Evolutionary conservation across 1,140 invertebrate species (phyloP).

Genomic region (Arion vulgaris): DNA sequence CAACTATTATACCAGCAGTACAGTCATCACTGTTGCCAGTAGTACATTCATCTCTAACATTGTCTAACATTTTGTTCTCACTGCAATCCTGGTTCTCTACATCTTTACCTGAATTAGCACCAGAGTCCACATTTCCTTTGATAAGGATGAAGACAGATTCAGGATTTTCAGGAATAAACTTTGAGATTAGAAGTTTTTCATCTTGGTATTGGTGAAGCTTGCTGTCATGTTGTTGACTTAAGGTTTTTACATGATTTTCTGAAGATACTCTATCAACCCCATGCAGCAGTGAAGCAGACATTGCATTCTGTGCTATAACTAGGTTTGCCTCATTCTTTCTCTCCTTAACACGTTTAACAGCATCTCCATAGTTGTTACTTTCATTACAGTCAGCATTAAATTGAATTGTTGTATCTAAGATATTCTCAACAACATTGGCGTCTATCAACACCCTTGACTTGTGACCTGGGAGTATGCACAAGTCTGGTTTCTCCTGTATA

Average conservation of each 20-base stretch:
- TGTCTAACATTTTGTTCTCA: too few relatives aligned
- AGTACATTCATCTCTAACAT: not conserved
- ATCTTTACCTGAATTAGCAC: too few relatives aligned
- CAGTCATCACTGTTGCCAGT: too few relatives aligned
- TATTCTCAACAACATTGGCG: not conserved
- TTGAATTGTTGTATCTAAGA: not conserved
- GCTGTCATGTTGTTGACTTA: not conserved
- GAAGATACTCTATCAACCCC: not conserved
- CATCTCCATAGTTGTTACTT: not conserved
- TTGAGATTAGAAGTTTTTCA: not conserved
- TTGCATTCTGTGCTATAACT: not conserved
- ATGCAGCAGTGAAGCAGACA: not conserved
- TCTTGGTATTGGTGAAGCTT: not conserved
- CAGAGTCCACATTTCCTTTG: not conserved
- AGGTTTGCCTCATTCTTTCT: constrained; percentile 6
- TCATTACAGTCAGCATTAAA: not conserved
- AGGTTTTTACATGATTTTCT: not conserved
- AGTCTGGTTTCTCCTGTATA: not conserved
- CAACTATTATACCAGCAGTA: too few relatives aligned
- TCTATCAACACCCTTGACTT: not conserved
- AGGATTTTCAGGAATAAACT: not conserved
- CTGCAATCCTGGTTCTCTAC: too few relatives aligned
- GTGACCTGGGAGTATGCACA: not conserved
- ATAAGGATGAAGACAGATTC: constrained; percentile 18
- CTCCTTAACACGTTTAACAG: not conserved